phyloP scores from a whole-genome alignment of 1,140 invertebrate species.

The Telenomus remus region DNA sequence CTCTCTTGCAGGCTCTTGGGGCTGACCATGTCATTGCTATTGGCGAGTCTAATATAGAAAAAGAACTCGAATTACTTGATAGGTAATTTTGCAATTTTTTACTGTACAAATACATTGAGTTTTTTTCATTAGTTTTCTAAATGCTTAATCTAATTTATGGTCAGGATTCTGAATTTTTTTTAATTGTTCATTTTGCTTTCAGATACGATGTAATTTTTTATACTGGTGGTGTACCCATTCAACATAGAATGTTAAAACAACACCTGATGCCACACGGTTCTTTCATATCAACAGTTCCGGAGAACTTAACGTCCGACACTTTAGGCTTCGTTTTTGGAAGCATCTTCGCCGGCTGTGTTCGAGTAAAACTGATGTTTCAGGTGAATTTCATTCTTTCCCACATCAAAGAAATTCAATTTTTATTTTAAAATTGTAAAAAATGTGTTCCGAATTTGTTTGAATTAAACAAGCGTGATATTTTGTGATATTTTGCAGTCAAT shows the following conservation, averaged over 20 bases:
- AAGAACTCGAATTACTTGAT: conserved; percentile 68
- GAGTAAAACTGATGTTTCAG: conserved; percentile 71
- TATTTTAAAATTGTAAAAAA: no score
- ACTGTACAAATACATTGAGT: no score
- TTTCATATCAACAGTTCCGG: conserved; percentile 74
- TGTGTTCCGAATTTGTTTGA: no score
- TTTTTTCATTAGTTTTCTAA: no score
- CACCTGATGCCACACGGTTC: conserved; percentile 72
- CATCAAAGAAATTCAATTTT: no score
- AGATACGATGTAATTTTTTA: conserved; percentile 79
- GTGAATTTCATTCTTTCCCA: conserved; percentile 57
- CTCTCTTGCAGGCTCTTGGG: conserved; percentile 77
- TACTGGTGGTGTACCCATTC: conserved; percentile 70
- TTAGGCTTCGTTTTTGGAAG: conserved; percentile 76
- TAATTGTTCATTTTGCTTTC: no score
- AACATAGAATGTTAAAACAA: conserved; percentile 72
- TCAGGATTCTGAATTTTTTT: no score
- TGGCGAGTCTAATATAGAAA: conserved; percentile 68
- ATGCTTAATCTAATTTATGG: no score
- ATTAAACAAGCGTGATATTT: no score
- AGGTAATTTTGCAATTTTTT: no score
- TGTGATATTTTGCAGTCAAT: conserved; percentile 66
- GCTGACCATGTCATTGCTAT: conserved; percentile 76
- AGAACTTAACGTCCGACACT: conserved; percentile 76
- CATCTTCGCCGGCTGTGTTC: conserved; percentile 73